Evolutionary conservation across 2,113 vertebrate species (phyloP).

Genomic region (Erinaceus europaeus): DNA sequence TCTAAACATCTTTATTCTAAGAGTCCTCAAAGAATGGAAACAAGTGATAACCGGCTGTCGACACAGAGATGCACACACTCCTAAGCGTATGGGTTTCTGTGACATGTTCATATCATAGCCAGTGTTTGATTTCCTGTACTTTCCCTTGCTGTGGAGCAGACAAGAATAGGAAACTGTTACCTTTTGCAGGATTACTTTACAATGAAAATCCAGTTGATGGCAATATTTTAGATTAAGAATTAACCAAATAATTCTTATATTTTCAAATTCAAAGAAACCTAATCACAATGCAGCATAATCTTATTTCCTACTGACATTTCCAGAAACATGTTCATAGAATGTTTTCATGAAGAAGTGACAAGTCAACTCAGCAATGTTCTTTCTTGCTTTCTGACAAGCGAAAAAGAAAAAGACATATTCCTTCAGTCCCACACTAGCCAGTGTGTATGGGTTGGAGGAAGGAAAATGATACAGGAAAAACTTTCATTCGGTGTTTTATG

Average conservation of each 20-base stretch:
- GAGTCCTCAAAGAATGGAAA: not conserved
- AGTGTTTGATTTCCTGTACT: not conserved
- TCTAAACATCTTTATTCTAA: slow-evolving; percentile 14
- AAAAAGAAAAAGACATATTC: not conserved
- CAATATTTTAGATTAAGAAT: slow-evolving; percentile 5
- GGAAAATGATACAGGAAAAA: not conserved
- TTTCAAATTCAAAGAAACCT: slow-evolving; percentile 1
- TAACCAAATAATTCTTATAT: not conserved
- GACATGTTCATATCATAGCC: not conserved
- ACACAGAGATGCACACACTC: rapidly evolving
- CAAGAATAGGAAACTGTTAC: not conserved
- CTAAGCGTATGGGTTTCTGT: no score
- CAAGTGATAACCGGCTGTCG: not conserved
- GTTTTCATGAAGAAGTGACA: not conserved
- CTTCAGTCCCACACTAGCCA: not conserved
- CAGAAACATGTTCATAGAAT: not conserved
- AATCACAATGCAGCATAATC: not conserved
- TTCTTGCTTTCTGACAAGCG: not conserved
- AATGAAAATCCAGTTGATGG: not conserved
- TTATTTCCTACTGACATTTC: not conserved
- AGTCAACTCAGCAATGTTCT: not conserved
- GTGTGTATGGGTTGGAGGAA: not conserved
- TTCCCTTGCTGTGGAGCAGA: not conserved
- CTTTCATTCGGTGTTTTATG: not conserved
- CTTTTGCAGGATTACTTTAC: not conserved